phyloP scores from a whole-genome alignment of 2,888 invertebrate species.

The Artemia sinica region DNA sequence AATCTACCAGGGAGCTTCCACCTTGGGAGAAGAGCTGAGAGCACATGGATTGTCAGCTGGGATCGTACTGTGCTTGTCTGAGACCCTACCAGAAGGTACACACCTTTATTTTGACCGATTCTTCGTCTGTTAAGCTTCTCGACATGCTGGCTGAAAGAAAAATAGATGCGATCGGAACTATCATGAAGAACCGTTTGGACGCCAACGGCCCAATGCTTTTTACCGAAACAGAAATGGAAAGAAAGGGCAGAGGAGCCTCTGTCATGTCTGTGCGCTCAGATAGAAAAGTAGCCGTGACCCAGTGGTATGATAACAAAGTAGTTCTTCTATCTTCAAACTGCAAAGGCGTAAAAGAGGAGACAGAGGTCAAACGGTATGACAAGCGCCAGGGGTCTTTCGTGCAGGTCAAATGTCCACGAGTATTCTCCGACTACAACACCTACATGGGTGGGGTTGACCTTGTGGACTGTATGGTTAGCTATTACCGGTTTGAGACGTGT shows the following conservation, averaged over 20 bases:
- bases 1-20: too few species aligned
- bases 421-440: conserved; percentile 28
- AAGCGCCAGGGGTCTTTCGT: conserved; percentile 24
- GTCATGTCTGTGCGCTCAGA: background rate
- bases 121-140: too few species aligned
- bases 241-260: background rate
- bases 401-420: conserved; percentile 27
- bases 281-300: background rate
- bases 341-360: conserved; percentile 26
- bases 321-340: conserved; percentile 1
- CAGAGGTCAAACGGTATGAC: conserved; percentile 24
- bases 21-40: too few species aligned
- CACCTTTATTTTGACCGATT: too few species aligned
- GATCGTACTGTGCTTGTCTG: too few species aligned
- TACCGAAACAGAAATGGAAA: background rate
- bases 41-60: too few species aligned
- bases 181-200: too few species aligned
- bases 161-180: too few species aligned
- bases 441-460: conserved; percentile 29
- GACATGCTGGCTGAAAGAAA: too few species aligned
- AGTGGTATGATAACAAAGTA: background rate
- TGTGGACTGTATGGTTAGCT: conserved; percentile 28
- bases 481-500: conserved; percentile 27
- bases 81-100: too few species aligned
- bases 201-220: too few species aligned